phyloP scores from a whole-genome alignment of 2,113 vertebrate genomes.

The Pithys albifrons region DNA sequence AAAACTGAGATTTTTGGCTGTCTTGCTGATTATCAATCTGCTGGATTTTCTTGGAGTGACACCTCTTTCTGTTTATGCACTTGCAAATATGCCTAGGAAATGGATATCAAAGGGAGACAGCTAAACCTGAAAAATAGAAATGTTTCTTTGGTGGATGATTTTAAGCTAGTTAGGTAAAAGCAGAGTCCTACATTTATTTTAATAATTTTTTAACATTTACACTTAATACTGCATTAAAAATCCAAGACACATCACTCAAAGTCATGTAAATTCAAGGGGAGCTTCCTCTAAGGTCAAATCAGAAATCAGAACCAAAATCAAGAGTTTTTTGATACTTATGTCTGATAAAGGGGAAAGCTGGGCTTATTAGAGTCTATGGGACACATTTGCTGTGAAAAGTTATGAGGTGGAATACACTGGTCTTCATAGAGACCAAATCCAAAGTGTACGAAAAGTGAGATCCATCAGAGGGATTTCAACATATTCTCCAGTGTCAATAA shows the following conservation, averaged over 20 bases:
- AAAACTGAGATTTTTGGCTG: neutral
- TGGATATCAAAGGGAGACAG: neutral
- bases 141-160: neutral
- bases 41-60: neutral
- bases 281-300: neutral
- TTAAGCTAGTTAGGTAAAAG: neutral
- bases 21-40: neutral
- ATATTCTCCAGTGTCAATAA: neutral
- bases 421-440: neutral
- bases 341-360: neutral
- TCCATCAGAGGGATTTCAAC: neutral
- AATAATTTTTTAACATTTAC: neutral
- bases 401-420: neutral
- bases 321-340: neutral
- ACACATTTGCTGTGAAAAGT: neutral
- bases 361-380: neutral
- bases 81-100: neutral
- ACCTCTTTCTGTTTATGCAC: neutral
- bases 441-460: neutral
- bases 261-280: neutral
- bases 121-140: neutral
- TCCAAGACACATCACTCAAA: neutral
- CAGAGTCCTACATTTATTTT: neutral
- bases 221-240: neutral
- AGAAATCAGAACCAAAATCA: neutral